phyloP scores from a whole-genome alignment of 2,888 invertebrate species.

The Apamea epomidion region DNA sequence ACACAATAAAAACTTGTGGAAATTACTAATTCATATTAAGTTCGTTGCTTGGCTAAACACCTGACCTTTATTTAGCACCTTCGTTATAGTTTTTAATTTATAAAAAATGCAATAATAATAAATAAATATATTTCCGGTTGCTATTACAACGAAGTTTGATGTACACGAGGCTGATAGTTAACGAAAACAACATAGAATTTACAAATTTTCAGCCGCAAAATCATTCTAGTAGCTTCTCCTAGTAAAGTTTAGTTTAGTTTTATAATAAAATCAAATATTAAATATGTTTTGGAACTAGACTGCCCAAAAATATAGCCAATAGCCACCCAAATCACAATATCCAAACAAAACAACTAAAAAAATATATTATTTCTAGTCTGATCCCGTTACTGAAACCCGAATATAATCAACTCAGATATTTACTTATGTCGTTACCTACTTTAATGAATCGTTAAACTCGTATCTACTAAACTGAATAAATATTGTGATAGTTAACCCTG shows the following conservation, averaged over 20 bases:
- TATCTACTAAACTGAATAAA: constrained; percentile 28
- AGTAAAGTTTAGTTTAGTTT: not conserved
- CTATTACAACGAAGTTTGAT: constrained; percentile 20
- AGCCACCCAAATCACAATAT: not conserved
- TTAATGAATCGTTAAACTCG: constrained; percentile 30
- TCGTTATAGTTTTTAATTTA: constrained; percentile 27
- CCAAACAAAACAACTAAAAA: not conserved
- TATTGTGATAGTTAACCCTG: constrained; percentile 67
- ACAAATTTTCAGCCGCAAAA: not conserved
- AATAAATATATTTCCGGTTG: constrained; percentile 27
- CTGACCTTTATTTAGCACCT: constrained; percentile 68
- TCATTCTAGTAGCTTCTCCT: no score
- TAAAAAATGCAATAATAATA: constrained; percentile 13
- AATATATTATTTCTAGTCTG: not conserved
- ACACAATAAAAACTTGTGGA: constrained; percentile 72
- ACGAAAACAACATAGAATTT: no score
- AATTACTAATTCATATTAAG: constrained; percentile 71
- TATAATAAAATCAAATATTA: not conserved
- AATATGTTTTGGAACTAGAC: not conserved
- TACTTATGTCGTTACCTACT: constrained; percentile 5
- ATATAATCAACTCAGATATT: not conserved
- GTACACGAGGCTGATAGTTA: not conserved
- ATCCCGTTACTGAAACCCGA: not conserved
- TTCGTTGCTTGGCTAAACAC: constrained; percentile 62
- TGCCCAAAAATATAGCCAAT: not conserved